phyloP scores from a whole-genome alignment of 2,113 vertebrate species.

The Austrofundulus limnaeus region DNA sequence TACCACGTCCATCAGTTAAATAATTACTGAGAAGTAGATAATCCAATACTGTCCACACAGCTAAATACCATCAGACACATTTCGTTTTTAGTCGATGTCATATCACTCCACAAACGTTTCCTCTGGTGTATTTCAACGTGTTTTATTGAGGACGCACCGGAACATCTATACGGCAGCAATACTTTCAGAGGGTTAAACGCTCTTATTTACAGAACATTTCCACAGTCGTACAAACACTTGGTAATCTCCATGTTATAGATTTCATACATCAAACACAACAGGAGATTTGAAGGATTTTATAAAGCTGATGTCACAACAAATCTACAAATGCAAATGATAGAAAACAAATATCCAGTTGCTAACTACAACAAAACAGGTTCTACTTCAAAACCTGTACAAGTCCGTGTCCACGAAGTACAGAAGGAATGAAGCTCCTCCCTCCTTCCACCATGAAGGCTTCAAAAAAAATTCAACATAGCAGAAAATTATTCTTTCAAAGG shows the following conservation, averaged over 20 bases:
- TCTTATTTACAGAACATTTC: constrained; percentile 75
- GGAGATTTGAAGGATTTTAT: constrained; percentile 61
- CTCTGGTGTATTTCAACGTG: constrained; percentile 61
- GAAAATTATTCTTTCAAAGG: constrained; percentile 51
- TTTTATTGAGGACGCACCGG: constrained; percentile 77
- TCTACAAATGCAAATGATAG: constrained; percentile 77
- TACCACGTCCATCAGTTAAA: too few species aligned
- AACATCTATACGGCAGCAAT: constrained; percentile 71
- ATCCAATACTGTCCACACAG: too few species aligned
- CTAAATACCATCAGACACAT: neutral
- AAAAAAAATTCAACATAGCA: constrained; percentile 18
- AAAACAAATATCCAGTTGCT: constrained; percentile 56
- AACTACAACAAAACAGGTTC: constrained; percentile 69
- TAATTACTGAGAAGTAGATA: too few species aligned
- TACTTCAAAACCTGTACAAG: constrained; percentile 73
- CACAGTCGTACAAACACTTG: constrained; percentile 75
- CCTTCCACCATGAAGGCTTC: constrained; percentile 38
- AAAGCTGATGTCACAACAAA: constrained; percentile 80
- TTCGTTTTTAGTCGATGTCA: too few species aligned
- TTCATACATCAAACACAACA: constrained; percentile 73
- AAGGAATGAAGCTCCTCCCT: constrained; percentile 48
- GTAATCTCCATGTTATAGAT: constrained; percentile 69
- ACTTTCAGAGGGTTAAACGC: constrained; percentile 66
- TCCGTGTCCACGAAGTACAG: constrained; percentile 43
- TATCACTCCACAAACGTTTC: constrained; percentile 41